Evolutionary conservation across 2,113 vertebrate genomes (phyloP).

Genomic region (Orientallactaga bullata): DNA sequence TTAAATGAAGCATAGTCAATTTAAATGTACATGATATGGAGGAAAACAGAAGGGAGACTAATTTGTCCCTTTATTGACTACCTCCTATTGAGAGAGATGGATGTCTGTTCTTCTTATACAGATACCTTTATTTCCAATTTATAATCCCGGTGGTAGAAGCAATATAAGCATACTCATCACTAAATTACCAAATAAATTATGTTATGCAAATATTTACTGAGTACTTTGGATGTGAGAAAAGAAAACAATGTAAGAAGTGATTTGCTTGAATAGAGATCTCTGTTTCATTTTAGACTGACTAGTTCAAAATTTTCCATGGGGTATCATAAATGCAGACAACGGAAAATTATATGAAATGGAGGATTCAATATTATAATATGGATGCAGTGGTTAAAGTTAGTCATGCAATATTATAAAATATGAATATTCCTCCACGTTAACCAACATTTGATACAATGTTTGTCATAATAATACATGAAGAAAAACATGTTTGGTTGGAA

Average conservation of each 20-base stretch:
- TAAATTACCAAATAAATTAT: constrained; percentile 54
- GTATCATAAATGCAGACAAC: not conserved
- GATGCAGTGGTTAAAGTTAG: too few species aligned
- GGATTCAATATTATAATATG: not conserved
- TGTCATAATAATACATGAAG: not conserved
- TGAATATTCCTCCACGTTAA: not conserved
- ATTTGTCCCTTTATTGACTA: constrained; percentile 34
- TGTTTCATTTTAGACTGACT: not conserved
- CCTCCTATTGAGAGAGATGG: not conserved
- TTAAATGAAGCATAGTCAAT: constrained; percentile 54
- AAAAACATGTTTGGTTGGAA: not conserved
- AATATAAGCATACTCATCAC: not conserved
- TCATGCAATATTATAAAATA: not conserved
- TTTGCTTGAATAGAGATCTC: not conserved
- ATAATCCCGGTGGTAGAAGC: constrained; percentile 7
- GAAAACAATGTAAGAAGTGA: not conserved
- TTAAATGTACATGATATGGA: constrained; percentile 1
- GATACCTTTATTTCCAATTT: not conserved
- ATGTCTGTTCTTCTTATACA: constrained; percentile 2
- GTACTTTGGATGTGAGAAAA: not conserved
- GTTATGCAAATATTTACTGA: constrained; percentile 51
- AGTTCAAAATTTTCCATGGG: not conserved
- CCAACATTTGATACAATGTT: not conserved
- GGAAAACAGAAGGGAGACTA: not conserved
- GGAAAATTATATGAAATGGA: not conserved